Evolutionary conservation across 2,888 invertebrate genomes (phyloP).

Genomic region (Xylota segnis): DNA sequence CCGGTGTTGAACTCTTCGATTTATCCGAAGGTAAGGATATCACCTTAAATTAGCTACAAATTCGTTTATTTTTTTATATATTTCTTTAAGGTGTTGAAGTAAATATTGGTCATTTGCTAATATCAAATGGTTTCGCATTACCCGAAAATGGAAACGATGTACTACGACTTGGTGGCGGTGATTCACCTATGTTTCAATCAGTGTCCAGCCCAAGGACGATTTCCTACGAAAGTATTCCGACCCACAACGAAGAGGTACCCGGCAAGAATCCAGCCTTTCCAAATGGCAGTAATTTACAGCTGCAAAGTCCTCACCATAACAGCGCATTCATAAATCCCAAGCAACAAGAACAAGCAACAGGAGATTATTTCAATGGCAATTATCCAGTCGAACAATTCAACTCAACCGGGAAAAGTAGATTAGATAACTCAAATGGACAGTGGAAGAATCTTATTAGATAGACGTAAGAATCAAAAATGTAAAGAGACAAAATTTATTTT

Average conservation of each 20-base stretch:
- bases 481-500: constrained; percentile 7
- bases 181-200: constrained; percentile 78
- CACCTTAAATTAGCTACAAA: background rate
- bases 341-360: constrained; percentile 38
- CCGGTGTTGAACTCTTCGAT: constrained; percentile 91
- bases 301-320: constrained; percentile 33
- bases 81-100: constrained; percentile 79
- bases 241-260: constrained; percentile 67
- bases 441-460: constrained; percentile 71
- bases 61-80: background rate
- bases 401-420: constrained; percentile 48
- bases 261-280: constrained; percentile 43
- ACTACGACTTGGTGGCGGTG: constrained; percentile 76
- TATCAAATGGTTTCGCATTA: constrained; percentile 82
- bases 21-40: constrained; percentile 86
- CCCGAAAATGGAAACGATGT: constrained; percentile 78
- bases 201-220: constrained; percentile 66
- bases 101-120: constrained; percentile 82
- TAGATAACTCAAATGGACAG: constrained; percentile 68
- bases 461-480: constrained; percentile 12
- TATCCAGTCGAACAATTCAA: constrained; percentile 43
- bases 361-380: constrained; percentile 63
- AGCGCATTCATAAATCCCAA: constrained; percentile 61
- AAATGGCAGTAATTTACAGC: constrained; percentile 56
- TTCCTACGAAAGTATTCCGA: constrained; percentile 74